Evolutionary conservation across 2,888 invertebrate genomes (phyloP).

Genomic region (Amphipyra berbera): DNA sequence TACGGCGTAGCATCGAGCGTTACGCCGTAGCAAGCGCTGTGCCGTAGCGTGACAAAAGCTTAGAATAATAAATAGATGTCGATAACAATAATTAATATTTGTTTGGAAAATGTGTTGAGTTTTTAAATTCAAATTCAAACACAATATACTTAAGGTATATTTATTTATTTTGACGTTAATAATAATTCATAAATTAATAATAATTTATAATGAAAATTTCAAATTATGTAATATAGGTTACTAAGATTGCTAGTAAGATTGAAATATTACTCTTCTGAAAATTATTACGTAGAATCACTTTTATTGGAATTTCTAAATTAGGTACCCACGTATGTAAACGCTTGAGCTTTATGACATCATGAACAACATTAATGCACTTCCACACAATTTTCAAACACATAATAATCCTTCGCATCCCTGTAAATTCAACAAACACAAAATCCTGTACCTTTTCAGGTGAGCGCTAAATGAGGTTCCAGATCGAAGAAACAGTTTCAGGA

Average conservation of each 20-base stretch:
- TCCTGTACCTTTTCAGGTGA: slow-evolving; percentile 84
- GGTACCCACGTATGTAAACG: neutral
- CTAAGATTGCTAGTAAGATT: neutral
- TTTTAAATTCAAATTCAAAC: neutral
- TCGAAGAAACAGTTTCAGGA: slow-evolving; percentile 84
- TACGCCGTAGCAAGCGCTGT: slow-evolving; percentile 6
- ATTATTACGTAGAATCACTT: slow-evolving; percentile 1
- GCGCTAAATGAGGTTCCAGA: slow-evolving; percentile 69
- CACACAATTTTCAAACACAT: slow-evolving; percentile 54
- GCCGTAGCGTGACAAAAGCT: slow-evolving; percentile 1
- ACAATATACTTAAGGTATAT: neutral
- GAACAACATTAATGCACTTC: slow-evolving; percentile 25
- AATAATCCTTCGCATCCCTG: slow-evolving; percentile 23
- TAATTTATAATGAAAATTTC: no score
- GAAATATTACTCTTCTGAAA: neutral
- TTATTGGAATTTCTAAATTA: neutral
- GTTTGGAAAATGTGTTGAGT: slow-evolving; percentile 38
- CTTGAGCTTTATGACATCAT: neutral
- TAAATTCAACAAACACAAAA: slow-evolving; percentile 67
- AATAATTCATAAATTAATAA: no score
- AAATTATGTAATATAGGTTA: no score
- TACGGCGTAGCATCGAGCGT: slow-evolving; percentile 43
- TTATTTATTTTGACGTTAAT: no score
- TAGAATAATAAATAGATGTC: neutral
- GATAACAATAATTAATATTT: neutral